phyloP scores from a whole-genome alignment of 2,113 vertebrate genomes.

The Rattus norvegicus region GRCr8 NC_086038.1:27834001-27834500 shows the following conservation, averaged over 20 bases:
- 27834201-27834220: background rate
- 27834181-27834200: conserved; percentile 34
- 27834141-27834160: conserved; percentile 18
- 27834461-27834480: conserved; percentile 42
- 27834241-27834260: conserved; percentile 43
- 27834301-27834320: background rate
- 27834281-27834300: background rate
- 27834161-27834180: background rate
- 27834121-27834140: background rate
- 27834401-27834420: too few species aligned
- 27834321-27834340: background rate
- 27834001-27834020: background rate
- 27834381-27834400: background rate
- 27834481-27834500: background rate
- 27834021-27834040: background rate
- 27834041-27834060: conserved; percentile 57
- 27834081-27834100: conserved; percentile 22
- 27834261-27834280: background rate
- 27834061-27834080: conserved; percentile 21
- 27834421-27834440: background rate
- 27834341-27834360: background rate
- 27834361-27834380: background rate
- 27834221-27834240: conserved; percentile 39
- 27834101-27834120: conserved; percentile 11
- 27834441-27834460: background rate